A percentile compares a stretch with the other conserved stretches of the same genome.
phyloP scores from a whole-genome alignment of 2,797 vertebrate species.

The Limnodromus scolopaceus region DNA sequence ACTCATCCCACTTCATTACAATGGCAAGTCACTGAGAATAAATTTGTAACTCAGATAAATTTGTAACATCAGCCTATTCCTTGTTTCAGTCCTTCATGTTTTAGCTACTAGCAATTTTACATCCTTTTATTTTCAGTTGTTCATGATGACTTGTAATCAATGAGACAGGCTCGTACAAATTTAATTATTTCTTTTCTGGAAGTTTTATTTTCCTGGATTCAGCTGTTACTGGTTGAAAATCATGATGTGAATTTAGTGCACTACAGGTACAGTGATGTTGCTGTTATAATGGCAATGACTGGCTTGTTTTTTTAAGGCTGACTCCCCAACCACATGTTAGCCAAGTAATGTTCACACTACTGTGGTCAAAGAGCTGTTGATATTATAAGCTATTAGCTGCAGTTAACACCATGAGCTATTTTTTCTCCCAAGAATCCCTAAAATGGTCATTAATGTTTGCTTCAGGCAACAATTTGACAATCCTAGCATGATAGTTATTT shows the following conservation, averaged over 20 bases:
- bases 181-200: background rate
- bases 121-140: background rate
- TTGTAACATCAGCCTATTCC: background rate
- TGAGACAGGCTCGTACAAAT: background rate
- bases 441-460: background rate
- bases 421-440: background rate
- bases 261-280: background rate
- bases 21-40: background rate
- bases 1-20: background rate
- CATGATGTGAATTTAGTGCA: background rate
- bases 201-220: background rate
- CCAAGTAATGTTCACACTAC: background rate
- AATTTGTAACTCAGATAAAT: slow-evolving; percentile 5
- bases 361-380: background rate
- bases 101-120: background rate
- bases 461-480: background rate
- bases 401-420: background rate
- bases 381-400: background rate
- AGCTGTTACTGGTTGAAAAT: background rate
- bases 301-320: background rate
- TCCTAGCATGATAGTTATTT: background rate
- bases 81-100: background rate
- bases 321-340: background rate
- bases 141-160: background rate
- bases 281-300: background rate